These are phyloP conservation scores for Anarhynchus alexandrinus DNA, from an alignment of 2,113 vertebrate genomes.

Conservation along the genomic window DNA sequence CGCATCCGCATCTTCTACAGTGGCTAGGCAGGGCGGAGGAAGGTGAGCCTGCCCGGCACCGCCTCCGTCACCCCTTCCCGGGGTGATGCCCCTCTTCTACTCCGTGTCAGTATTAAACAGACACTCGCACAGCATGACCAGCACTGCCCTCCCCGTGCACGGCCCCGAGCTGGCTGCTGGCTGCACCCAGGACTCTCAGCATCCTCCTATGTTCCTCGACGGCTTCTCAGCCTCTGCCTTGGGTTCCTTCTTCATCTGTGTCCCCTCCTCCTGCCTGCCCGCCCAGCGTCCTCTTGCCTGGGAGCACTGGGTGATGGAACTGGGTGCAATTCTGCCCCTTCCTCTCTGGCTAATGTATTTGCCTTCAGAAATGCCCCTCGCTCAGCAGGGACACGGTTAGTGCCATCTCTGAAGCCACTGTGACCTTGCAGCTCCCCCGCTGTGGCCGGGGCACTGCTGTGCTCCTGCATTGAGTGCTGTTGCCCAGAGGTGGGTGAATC, in stretches of 20 bases:
- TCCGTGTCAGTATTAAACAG: rapidly evolving
- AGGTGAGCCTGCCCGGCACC: rapidly evolving
- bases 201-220: rapidly evolving
- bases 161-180: background rate
- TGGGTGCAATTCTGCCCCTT: background rate
- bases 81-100: background rate
- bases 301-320: background rate
- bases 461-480: background rate
- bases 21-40: background rate
- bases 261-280: background rate
- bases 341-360: background rate
- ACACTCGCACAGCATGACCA: background rate
- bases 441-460: rapidly evolving
- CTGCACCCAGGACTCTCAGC: background rate
- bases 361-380: background rate
- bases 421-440: background rate
- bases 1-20: constrained; percentile 85
- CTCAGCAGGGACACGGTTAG: background rate
- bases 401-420: background rate
- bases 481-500: rapidly evolving
- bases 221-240: background rate
- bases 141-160: background rate
- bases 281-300: background rate
- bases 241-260: rapidly evolving
- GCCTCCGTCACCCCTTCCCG: rapidly evolving